phyloP scores from a whole-genome alignment of 2,888 invertebrate species.

The Lochmaea crataegi region DNA sequence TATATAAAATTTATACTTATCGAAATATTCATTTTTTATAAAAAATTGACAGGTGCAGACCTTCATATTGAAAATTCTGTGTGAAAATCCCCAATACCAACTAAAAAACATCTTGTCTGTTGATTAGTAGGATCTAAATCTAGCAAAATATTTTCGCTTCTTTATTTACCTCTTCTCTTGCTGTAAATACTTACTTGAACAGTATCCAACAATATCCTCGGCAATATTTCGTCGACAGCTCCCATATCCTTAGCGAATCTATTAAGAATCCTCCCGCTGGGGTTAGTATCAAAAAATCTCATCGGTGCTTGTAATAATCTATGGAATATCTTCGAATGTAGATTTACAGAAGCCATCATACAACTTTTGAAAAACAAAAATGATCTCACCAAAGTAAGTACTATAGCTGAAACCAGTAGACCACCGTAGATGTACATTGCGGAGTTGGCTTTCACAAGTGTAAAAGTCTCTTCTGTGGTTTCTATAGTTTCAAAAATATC shows the following conservation, averaged over 20 bases:
- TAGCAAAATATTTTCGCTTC: too few relatives aligned
- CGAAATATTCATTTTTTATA: too few relatives aligned
- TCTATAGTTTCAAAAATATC: conserved; percentile 29
- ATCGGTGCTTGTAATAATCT: conserved; percentile 70
- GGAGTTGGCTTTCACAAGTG: conserved; percentile 44
- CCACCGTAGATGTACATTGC: conserved; percentile 67
- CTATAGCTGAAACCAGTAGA: conserved; percentile 69
- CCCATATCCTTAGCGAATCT: conserved; percentile 88
- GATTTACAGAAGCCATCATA: conserved; percentile 77
- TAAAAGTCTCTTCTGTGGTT: neutral
- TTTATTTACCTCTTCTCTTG: neutral
- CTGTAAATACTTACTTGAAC: conserved; percentile 65
- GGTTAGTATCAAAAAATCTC: conserved; percentile 86
- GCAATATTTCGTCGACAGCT: conserved; percentile 79
- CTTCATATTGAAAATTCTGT: too few relatives aligned
- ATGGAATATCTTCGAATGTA: conserved; percentile 84
- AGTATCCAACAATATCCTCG: conserved; percentile 73
- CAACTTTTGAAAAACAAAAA: conserved; percentile 78
- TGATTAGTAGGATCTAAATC: too few relatives aligned
- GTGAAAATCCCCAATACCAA: too few relatives aligned
- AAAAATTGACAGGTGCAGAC: too few relatives aligned
- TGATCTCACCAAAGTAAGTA: conserved; percentile 73
- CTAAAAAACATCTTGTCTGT: too few relatives aligned
- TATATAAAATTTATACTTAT: too few relatives aligned
- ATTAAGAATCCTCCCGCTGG: conserved; percentile 81